These are phyloP conservation scores for Helostoma temminkii DNA, from an alignment of 2,797 vertebrate species.

Conservation along the genomic window DNA sequence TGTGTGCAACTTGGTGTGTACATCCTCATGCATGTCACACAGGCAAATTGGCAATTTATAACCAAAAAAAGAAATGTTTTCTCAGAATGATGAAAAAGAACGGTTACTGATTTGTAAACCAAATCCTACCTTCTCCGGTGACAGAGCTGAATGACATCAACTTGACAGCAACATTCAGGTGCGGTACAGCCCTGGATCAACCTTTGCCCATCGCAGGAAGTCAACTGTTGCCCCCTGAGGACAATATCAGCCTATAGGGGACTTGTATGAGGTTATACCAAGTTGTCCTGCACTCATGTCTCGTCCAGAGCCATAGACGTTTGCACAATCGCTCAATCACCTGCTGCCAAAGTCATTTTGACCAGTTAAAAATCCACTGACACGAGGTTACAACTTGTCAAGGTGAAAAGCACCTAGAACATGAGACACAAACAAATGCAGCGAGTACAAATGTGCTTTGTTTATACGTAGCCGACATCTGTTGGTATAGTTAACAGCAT, in stretches of 20 bases:
- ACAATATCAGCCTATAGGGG: slow-evolving; percentile 29
- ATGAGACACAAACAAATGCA: slow-evolving; percentile 1
- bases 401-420: slow-evolving; percentile 46
- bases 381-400: slow-evolving; percentile 34
- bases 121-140: slow-evolving; percentile 58
- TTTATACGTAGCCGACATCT: slow-evolving; percentile 22
- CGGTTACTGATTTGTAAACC: neutral
- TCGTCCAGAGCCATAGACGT: neutral
- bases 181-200: slow-evolving; percentile 14
- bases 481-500: slow-evolving; percentile 1
- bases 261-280: neutral
- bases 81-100: neutral
- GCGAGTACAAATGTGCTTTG: slow-evolving; percentile 9
- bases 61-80: neutral
- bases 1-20: too few relatives aligned
- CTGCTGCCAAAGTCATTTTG: neutral
- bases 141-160: slow-evolving; percentile 39
- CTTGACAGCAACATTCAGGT: slow-evolving; percentile 21
- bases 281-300: slow-evolving; percentile 7
- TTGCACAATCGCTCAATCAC: slow-evolving; percentile 45
- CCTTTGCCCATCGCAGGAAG: slow-evolving; percentile 32
- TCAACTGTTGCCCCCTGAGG: slow-evolving; percentile 16
- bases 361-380: slow-evolving; percentile 40
- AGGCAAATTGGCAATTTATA: too few relatives aligned
- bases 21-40: too few relatives aligned